Evolutionary conservation across 2,113 vertebrate genomes (phyloP), one percentile per base, ranked within the genome.

Genomic region (Mastomys natalensis): DNA sequence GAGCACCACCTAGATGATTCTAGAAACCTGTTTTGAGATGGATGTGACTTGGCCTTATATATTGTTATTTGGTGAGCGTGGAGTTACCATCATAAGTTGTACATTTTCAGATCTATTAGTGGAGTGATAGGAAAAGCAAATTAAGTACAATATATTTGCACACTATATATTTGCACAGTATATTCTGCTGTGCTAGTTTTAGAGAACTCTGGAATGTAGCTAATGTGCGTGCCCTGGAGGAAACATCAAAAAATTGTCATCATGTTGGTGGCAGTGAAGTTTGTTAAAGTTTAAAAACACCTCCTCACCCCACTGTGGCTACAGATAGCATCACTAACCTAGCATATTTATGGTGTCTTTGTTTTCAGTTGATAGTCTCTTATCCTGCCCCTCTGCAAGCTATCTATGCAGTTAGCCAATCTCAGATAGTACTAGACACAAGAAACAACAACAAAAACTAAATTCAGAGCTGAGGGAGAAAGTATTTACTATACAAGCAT

Each of bases 281-380:
- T 16, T 34, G 22, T 21, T 85, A 48, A 68, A 15, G 24, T 80
- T 34, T 22, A 88, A 21, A 13, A 51, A 19, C 17, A 13, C 8
- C 15, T 10, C 1, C 29, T 51, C 31, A 0, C 24, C 76, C 2
- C 15, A 7, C 51, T n/a, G 60, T 82, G 55, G 0, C 40, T 13
- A 6, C 43, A 70, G 68, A 85, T 37, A n/a, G 13, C 31, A 1
- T 16, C 26, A 1, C 55, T 34, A 40, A 48, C 19, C 53, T 29
- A 26, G n/a, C 26, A 15, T 48, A 0, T 0, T 10, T 3, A 4
- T 77, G 26, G 0, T 22, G 40, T 7, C 48, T 84, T 60, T 53
- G 26, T 40, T 90, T 60, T 53, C 7, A 43, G 7, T 40, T 19
- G 1, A 3, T 37, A 37, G 29, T 48, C 43, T 24, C 15, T 13